Percentiles rank a stretch among this genome's conserved stretches.
Conservation (phyloP, 2,797 vertebrate species). For the Gymnothorax reevesii region DNA sequence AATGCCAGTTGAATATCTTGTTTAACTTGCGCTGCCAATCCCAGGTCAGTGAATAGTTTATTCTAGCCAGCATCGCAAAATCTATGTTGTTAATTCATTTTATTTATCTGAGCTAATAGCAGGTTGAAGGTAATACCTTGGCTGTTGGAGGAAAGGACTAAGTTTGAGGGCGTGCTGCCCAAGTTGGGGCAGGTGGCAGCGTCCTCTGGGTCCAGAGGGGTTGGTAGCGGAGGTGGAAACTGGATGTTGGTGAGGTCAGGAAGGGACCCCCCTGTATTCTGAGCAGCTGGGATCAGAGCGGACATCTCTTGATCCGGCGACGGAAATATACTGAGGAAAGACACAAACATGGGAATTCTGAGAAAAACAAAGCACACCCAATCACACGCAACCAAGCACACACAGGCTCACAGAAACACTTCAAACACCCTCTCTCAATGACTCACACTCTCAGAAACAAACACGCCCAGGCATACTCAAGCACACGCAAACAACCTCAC, state of each 20-base stretch:
- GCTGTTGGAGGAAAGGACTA: conserved; percentile 84
- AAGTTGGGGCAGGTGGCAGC: conserved; percentile 83
- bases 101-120: no score
- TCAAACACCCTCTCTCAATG: not conserved
- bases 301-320: conserved; percentile 92
- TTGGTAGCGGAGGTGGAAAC: conserved; percentile 94
- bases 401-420: not conserved
- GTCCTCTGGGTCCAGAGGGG: conserved; percentile 92
- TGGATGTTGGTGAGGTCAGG: conserved; percentile 98
- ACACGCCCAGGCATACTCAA: not conserved
- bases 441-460: not conserved
- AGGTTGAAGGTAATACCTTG: conserved; percentile 71
- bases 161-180: conserved; percentile 89
- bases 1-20: no score
- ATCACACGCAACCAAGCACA: not conserved
- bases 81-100: not conserved
- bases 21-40: not conserved
- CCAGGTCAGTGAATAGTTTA: not conserved
- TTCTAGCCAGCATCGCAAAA: not conserved
- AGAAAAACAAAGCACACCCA: not conserved
- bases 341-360: not conserved
- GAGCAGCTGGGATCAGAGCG: conserved; percentile 83
- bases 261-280: conserved; percentile 94
- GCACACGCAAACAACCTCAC: not conserved
- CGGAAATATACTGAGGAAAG: conserved; percentile 85